These are phyloP conservation scores for Trichomycterus rosablanca DNA, from an alignment of 2,113 vertebrate genomes.

Conservation along the genomic window DNA sequence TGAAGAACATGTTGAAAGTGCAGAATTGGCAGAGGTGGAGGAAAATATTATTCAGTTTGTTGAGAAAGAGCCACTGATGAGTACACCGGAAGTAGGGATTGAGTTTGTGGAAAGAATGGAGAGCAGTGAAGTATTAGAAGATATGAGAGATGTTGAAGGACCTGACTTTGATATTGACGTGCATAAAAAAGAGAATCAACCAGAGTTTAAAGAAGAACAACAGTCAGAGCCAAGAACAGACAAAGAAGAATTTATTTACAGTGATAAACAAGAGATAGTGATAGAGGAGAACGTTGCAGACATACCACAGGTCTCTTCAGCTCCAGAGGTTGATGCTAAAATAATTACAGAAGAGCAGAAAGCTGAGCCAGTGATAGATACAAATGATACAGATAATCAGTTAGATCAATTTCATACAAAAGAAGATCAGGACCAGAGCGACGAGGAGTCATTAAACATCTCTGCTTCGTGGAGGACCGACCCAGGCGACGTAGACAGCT, in stretches of 20 bases:
- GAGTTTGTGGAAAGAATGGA: too few species aligned
- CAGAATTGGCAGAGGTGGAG: too few species aligned
- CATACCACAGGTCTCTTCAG: background rate
- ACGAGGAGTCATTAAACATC: slow-evolving; percentile 62
- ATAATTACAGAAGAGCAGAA: background rate
- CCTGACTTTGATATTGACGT: background rate
- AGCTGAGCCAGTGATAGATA: background rate
- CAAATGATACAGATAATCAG: slow-evolving; percentile 16
- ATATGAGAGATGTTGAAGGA: background rate
- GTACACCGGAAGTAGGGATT: too few species aligned
- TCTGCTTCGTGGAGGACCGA: slow-evolving; percentile 65
- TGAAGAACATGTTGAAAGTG: too few species aligned
- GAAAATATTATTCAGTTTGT: too few species aligned
- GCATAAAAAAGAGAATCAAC: background rate
- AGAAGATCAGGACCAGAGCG: slow-evolving; percentile 25
- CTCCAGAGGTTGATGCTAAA: background rate
- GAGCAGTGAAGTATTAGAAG: too few species aligned
- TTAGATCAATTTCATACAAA: slow-evolving; percentile 31
- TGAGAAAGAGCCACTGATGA: too few species aligned
- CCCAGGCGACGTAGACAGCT: slow-evolving; percentile 61
- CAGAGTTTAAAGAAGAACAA: too few species aligned
- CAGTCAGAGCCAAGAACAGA: background rate
- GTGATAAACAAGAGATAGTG: background rate
- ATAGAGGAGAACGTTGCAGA: too few species aligned
- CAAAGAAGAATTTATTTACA: background rate